Evolutionary conservation across 2,113 vertebrate species (phyloP).

Genomic region (Mola mola): DNA sequence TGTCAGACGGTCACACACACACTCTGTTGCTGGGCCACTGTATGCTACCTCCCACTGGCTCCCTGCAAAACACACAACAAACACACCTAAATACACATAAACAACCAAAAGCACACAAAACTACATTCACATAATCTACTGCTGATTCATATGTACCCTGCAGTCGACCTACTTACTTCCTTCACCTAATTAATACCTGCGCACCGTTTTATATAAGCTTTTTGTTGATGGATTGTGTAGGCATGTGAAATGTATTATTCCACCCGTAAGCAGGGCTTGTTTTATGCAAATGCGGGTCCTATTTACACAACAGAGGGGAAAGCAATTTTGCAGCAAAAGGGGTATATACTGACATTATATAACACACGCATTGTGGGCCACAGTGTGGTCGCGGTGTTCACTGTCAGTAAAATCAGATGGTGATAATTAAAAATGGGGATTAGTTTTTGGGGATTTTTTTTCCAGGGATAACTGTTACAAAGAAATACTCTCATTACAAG

Average conservation of each 20-base stretch:
- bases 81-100: constrained; percentile 13
- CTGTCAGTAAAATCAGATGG: too few relatives aligned
- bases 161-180: background rate
- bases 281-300: constrained; percentile 3
- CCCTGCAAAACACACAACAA: constrained; percentile 68
- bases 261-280: constrained; percentile 1
- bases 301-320: background rate
- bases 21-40: constrained; percentile 89
- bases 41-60: constrained; percentile 93
- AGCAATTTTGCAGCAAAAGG: too few relatives aligned
- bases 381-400: too few relatives aligned
- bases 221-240: background rate
- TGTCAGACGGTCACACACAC: constrained; percentile 89
- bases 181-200: background rate
- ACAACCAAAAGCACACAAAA: background rate
- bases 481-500: too few relatives aligned
- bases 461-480: too few relatives aligned
- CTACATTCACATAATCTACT: background rate
- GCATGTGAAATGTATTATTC: constrained; percentile 5
- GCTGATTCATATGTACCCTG: background rate
- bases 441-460: too few relatives aligned
- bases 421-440: too few relatives aligned
- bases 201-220: background rate
- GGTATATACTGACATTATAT: background rate
- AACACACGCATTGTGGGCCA: too few relatives aligned